A percentile compares a stretch with the other conserved stretches of the same genome.
phyloP scores from a whole-genome alignment of 1,140 invertebrate species.

The Macrocentrus cingulum region DNA sequence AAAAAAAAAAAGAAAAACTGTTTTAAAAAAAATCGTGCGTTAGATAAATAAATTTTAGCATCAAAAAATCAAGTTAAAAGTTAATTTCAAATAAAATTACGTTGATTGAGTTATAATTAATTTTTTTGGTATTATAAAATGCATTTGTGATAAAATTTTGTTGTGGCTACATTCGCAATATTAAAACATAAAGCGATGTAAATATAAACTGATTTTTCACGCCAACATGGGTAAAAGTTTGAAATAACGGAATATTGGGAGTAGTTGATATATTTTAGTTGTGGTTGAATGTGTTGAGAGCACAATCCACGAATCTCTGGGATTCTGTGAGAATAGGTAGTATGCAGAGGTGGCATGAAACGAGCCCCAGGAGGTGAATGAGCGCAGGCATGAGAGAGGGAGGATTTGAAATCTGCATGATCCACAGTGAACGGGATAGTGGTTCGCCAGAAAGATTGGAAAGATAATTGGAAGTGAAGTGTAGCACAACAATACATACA shows the following conservation, averaged over 20 bases:
- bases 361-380: slow-evolving; percentile 22
- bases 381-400: neutral
- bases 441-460: slow-evolving; percentile 25
- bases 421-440: slow-evolving; percentile 22
- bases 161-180: no score
- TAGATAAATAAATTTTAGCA: no score
- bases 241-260: neutral
- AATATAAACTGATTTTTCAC: no score
- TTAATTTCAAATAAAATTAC: no score
- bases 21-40: no score
- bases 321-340: slow-evolving; percentile 5
- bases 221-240: neutral
- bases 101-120: no score
- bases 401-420: slow-evolving; percentile 27
- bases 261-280: neutral
- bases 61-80: no score
- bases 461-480: slow-evolving; percentile 27
- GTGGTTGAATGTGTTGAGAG: slow-evolving; percentile 1
- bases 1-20: no score
- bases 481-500: slow-evolving; percentile 19
- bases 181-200: no score
- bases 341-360: slow-evolving; percentile 1
- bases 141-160: no score
- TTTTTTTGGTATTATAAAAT: no score
- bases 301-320: neutral